Evolutionary conservation across 2,113 vertebrate species (phyloP).

Genomic region (Gnathonemus longibarbis): DNA sequence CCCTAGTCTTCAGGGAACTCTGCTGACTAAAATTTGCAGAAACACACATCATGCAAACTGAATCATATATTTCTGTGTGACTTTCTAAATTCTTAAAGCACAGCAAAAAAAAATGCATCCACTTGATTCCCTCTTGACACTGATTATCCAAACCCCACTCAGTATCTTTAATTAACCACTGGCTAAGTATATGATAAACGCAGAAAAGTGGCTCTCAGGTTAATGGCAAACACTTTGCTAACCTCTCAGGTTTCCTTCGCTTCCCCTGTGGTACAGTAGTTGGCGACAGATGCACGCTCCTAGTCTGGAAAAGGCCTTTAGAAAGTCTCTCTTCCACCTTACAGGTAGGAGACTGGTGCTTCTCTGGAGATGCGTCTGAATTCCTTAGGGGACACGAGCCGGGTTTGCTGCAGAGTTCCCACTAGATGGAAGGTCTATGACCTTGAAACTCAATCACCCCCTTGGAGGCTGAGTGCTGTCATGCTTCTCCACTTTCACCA

Average conservation of each 20-base stretch:
- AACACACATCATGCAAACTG: not conserved
- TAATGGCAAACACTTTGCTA: slow-evolving; percentile 22
- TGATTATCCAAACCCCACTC: not conserved
- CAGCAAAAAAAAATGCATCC: not conserved
- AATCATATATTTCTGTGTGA: not conserved
- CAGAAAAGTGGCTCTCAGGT: not conserved
- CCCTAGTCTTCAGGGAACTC: not conserved
- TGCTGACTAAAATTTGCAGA: not conserved
- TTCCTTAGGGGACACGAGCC: slow-evolving; percentile 33
- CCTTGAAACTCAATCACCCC: slow-evolving; percentile 43
- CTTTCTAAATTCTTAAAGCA: not conserved
- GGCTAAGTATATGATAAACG: not conserved
- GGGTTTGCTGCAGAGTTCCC: slow-evolving; percentile 6
- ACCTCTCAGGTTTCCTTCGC: slow-evolving; percentile 44
- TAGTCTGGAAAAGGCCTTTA: slow-evolving; percentile 22
- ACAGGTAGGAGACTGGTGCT: not conserved
- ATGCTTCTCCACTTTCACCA: slow-evolving; percentile 27
- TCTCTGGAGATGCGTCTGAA: slow-evolving; percentile 24
- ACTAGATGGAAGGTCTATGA: slow-evolving; percentile 20
- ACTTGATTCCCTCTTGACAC: not conserved
- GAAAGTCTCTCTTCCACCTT: slow-evolving; percentile 18
- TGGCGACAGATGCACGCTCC: slow-evolving; percentile 31
- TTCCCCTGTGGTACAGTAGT: slow-evolving; percentile 11
- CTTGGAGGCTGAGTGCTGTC: slow-evolving; percentile 27
- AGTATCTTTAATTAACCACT: not conserved